These are phyloP conservation scores for Chloroceryle inda DNA, from an alignment of 2,797 vertebrate species.

Conservation along the genomic window DNA sequence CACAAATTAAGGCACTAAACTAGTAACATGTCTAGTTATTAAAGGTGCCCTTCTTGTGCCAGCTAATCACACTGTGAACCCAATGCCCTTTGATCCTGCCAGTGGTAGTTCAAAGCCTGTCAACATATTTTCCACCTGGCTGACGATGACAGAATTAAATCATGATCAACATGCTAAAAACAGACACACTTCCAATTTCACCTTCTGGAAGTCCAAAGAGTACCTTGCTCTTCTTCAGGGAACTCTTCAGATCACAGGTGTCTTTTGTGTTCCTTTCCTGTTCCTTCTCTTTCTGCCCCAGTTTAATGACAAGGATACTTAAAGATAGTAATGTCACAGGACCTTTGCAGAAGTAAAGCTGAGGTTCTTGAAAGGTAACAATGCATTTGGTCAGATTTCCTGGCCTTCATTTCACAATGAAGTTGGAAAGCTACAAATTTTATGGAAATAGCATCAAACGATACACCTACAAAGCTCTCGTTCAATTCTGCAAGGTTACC, in stretches of 20 bases:
- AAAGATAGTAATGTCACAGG: constrained; percentile 81
- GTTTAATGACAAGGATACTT: constrained; percentile 81
- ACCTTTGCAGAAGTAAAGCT: constrained; percentile 85
- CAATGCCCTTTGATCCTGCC: constrained; percentile 77
- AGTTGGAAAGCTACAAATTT: neutral
- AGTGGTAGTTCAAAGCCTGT: constrained; percentile 77
- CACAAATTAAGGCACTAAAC: neutral
- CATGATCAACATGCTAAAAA: constrained; percentile 51
- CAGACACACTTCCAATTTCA: constrained; percentile 76
- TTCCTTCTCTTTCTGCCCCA: constrained; percentile 58
- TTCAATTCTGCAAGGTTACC: neutral
- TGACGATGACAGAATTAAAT: constrained; percentile 82
- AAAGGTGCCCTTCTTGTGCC: constrained; percentile 53
- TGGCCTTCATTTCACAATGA: constrained; percentile 71
- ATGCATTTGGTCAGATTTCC: constrained; percentile 78
- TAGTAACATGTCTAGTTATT: neutral
- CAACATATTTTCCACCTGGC: constrained; percentile 82
- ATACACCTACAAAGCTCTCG: neutral
- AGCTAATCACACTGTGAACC: constrained; percentile 78
- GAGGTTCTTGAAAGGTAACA: constrained; percentile 59
- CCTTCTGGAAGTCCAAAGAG: constrained; percentile 75
- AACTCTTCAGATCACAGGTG: constrained; percentile 86
- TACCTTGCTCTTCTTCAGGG: constrained; percentile 80
- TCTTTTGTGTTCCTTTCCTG: constrained; percentile 80
- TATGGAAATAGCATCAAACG: neutral